These are phyloP conservation scores for Ophion obscuratus DNA, from an alignment of 2,888 invertebrate genomes.

Conservation along the genomic window DNA sequence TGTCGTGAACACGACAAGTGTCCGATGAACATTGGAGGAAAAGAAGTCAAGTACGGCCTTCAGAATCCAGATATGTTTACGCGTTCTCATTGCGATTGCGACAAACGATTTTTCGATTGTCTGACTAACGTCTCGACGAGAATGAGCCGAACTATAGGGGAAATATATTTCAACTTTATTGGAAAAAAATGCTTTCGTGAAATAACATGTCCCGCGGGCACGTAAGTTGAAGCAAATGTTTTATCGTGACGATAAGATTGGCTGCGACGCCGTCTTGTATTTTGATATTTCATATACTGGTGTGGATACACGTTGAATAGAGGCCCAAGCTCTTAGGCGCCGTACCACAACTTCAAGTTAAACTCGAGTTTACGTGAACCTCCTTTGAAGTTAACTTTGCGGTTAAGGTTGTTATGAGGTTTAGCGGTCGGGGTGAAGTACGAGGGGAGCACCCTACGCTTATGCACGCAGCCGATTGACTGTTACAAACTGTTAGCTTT, in stretches of 20 bases:
- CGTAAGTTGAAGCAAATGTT: constrained; percentile 39
- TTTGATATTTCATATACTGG: no score
- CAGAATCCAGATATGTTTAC: constrained; percentile 88
- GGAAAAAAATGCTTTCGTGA: constrained; percentile 89
- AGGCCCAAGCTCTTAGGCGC: no score
- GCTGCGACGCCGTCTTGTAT: no score
- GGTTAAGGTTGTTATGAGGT: no score
- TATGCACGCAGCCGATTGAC: no score
- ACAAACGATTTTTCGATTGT: constrained; percentile 88
- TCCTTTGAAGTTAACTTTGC: no score
- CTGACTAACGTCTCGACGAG: constrained; percentile 86
- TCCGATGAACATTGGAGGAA: constrained; percentile 86
- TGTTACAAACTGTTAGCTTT: no score
- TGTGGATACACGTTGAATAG: no score
- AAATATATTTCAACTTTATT: constrained; percentile 90
- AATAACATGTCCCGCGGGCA: constrained; percentile 79
- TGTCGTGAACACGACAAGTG: constrained; percentile 90
- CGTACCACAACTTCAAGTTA: no score
- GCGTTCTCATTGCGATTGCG: constrained; percentile 89
- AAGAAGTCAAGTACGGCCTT: constrained; percentile 86
- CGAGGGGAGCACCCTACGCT: no score
- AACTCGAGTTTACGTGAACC: no score
- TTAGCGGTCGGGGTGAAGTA: no score
- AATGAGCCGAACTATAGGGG: constrained; percentile 87
- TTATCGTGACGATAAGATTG: not conserved